These are phyloP conservation scores for Muscina levida DNA, from an alignment of 2,888 invertebrate genomes.

Conservation along the genomic window DNA sequence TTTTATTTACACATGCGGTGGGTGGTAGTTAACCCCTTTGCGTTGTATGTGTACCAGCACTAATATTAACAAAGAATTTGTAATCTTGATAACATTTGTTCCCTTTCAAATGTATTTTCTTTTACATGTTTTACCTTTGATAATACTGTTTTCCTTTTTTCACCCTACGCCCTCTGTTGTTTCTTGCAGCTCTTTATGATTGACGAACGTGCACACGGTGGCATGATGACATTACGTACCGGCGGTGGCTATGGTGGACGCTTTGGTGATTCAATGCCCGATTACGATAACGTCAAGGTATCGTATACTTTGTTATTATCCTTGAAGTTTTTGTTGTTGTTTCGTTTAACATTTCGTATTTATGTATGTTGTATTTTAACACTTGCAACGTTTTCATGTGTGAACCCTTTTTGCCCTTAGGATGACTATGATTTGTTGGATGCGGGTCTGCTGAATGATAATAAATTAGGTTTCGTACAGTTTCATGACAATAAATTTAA, in stretches of 20 bases:
- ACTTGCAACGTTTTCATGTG: neutral
- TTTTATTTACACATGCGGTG: no score
- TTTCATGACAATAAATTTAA: conserved; percentile 80
- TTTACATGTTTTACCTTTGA: no score
- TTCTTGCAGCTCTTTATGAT: conserved; percentile 78
- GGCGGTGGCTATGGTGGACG: conserved; percentile 81
- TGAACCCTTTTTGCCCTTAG: conserved; percentile 64
- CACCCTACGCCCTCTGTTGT: neutral
- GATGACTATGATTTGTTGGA: conserved; percentile 79
- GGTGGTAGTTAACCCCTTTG: no score
- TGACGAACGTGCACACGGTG: conserved; percentile 83
- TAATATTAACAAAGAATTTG: no score
- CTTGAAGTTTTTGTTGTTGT: no score
- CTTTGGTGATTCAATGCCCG: conserved; percentile 81
- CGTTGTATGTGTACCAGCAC: no score
- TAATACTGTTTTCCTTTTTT: no score
- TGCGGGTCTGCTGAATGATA: conserved; percentile 78
- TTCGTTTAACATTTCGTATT: no score
- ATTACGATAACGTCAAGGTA: conserved; percentile 87
- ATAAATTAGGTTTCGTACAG: conserved; percentile 79
- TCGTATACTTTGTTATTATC: conserved; percentile 60
- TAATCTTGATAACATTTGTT: no score
- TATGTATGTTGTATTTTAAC: conserved; percentile 1
- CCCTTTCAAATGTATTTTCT: no score
- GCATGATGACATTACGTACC: conserved; percentile 81